A percentile compares a stretch with the other conserved stretches of the same genome.
Evolutionary conservation across 2,888 invertebrate species (phyloP).

Genomic region (Heliconius cydno): DNA sequence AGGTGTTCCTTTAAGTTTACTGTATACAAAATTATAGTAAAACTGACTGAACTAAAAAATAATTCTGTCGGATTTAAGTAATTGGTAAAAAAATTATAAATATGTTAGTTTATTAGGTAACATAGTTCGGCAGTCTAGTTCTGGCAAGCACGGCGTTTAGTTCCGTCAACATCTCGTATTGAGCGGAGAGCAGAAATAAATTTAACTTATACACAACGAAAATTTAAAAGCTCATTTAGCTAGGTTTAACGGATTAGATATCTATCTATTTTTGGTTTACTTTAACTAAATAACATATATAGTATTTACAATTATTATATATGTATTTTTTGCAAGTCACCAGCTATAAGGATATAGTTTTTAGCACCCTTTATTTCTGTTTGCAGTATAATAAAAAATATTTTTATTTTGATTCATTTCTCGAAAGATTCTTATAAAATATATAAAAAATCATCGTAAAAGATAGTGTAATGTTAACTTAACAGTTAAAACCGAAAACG

Average conservation of each 20-base stretch:
- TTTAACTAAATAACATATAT: too few species aligned
- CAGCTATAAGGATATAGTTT: neutral
- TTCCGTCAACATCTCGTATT: neutral
- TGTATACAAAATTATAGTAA: neutral
- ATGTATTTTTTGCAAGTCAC: neutral
- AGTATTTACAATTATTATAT: too few species aligned
- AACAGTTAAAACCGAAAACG: conserved; percentile 47
- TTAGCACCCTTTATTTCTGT: too few species aligned
- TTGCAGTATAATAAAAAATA: neutral
- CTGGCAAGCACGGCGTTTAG: neutral
- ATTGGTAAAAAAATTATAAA: neutral
- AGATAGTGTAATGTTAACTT: conserved; percentile 10
- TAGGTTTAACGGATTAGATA: too few species aligned
- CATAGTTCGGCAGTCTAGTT: neutral
- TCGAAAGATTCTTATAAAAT: neutral
- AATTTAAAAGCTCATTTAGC: too few species aligned
- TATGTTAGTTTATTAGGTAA: neutral
- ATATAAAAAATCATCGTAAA: neutral
- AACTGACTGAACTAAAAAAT: too few species aligned
- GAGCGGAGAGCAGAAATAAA: too few species aligned
- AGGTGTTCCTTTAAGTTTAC: neutral
- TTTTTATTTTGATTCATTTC: neutral
- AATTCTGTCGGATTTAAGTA: neutral
- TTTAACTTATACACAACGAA: too few species aligned
- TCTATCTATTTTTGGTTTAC: too few species aligned